phyloP scores from a whole-genome alignment of 2,888 invertebrate species.

The Nematopogon swammerdamellus region DNA sequence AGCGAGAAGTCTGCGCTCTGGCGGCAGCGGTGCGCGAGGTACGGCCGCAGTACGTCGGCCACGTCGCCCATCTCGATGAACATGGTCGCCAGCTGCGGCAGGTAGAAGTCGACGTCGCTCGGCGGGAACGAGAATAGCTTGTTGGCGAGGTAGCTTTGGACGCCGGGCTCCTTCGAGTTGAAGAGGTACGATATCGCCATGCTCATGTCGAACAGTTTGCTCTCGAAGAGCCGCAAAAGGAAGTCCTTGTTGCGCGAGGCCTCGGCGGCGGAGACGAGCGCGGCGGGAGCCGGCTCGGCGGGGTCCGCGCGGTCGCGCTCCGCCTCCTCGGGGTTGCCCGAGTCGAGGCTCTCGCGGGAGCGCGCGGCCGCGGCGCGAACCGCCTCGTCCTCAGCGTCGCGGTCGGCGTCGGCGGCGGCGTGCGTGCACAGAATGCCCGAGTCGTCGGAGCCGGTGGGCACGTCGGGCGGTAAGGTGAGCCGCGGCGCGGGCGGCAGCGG shows the following conservation, averaged over 20 bases:
- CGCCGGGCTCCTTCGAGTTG: constrained; percentile 97
- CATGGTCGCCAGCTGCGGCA: constrained; percentile 97
- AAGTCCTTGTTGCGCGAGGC: constrained; percentile 60
- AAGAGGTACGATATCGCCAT: constrained; percentile 98
- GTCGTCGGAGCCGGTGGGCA: constrained; percentile 71
- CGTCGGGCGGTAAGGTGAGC: constrained; percentile 50
- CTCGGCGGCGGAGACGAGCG: constrained; percentile 32
- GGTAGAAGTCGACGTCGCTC: constrained; percentile 93
- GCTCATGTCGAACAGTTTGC: constrained; percentile 94
- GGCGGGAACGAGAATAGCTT: constrained; percentile 94
- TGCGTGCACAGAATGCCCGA: constrained; percentile 67
- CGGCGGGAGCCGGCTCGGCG: constrained; percentile 30
- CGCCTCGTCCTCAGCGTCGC: constrained; percentile 27
- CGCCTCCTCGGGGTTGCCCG: constrained; percentile 62
- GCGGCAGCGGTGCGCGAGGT: constrained; percentile 66
- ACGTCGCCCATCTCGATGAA: constrained; percentile 98
- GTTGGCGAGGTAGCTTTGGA: constrained; percentile 96
- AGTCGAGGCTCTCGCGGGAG: constrained; percentile 73
- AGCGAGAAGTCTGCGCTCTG: constrained; percentile 94
- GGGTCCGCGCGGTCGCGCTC: too few relatives aligned
- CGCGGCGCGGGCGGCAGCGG: constrained; percentile 49
- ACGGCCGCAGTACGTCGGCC: constrained; percentile 68
- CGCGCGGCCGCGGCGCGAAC: constrained; percentile 47
- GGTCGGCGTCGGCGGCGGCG: constrained; percentile 20
- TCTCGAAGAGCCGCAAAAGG: constrained; percentile 90